phyloP scores from a whole-genome alignment of 2,888 invertebrate species.

The Drosophila subquinaria region DNA sequence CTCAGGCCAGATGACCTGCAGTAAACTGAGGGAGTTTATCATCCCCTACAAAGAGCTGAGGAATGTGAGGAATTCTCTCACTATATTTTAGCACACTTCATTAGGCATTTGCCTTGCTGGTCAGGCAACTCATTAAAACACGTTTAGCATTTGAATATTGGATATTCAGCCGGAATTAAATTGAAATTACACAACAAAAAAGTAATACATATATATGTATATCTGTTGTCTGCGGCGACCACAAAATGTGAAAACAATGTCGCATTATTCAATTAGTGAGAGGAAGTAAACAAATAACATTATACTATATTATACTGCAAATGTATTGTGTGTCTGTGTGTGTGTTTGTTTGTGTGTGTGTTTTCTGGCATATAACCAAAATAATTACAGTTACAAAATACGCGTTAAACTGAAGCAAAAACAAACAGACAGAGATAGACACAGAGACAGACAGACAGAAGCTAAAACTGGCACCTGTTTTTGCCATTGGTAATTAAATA shows the following conservation, averaged over 20 bases:
- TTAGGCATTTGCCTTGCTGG: conserved; percentile 36
- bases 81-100: conserved; percentile 67
- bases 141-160: conserved; percentile 40
- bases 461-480: conserved; percentile 14
- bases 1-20: conserved; percentile 59
- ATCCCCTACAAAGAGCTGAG: conserved; percentile 13
- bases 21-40: conserved; percentile 71
- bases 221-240: conserved; percentile 38
- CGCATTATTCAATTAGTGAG: conserved; percentile 66
- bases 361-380: conserved; percentile 38
- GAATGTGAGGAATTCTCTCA: not conserved
- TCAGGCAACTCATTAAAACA: conserved; percentile 52
- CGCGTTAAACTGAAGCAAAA: conserved; percentile 23
- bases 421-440: not conserved
- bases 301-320: conserved; percentile 4
- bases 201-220: not conserved
- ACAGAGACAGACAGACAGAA: conserved; percentile 16
- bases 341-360: not conserved
- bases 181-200: conserved; percentile 46
- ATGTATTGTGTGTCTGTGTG: not conserved
- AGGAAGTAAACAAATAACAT: conserved; percentile 48
- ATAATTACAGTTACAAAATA: conserved; percentile 56
- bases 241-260: conserved; percentile 73
- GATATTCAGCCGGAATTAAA: conserved; percentile 32
- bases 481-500: conserved; percentile 39